Base-by-base conservation (phyloP, 2,888 invertebrate genomes). In the Thumatha senex region DNA sequence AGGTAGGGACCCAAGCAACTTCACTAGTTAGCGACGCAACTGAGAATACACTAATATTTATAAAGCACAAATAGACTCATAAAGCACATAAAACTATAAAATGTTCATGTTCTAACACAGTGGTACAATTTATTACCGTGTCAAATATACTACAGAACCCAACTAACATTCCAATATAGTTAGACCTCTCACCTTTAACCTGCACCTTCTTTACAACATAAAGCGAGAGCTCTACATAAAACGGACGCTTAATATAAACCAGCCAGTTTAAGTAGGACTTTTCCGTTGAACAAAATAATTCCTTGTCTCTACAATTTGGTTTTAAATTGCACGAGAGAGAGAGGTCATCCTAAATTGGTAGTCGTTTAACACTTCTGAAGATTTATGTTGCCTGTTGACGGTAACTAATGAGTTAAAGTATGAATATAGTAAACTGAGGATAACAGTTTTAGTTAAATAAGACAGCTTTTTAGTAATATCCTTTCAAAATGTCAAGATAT, bases 321-420 rank as follows among this genome's bases (percentile, higher is more conserved):
- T 10, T 4, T 1, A 10, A 13, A 29, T 24, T 15, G 12, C 31
- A 49, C 29, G 43, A 46, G 1, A 52, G 45, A 33, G 44, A 35
- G 0, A 36, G 59, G 30, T 66, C 65, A 47, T 45, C 11, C 18
- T 46, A 49, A 7, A 49, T 5, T 67, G 63, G 68, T 40, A 2
- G 7, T 12, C 62, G 64, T 61, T 63, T 62, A 58, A 54, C 66
- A 48, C 63, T 68, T 62, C 59, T 62, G 46, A 48, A 56, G 64
- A 63, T 60, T 61, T 64, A 61, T 69, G 58, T 66, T 66, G 55
- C 61, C 56, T 44, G 42, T 29, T 30, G 72, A 72, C 67, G 56
- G 56, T 49, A 51, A 74, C 57, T 66, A 70, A 76, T 74, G 70
- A 57, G 62, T 56, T 54, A 40, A 56, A 52, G 60, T 50, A 59